These are phyloP conservation scores for Epiblema foenella DNA, from an alignment of 2,888 invertebrate species.

Conservation along the genomic window DNA sequence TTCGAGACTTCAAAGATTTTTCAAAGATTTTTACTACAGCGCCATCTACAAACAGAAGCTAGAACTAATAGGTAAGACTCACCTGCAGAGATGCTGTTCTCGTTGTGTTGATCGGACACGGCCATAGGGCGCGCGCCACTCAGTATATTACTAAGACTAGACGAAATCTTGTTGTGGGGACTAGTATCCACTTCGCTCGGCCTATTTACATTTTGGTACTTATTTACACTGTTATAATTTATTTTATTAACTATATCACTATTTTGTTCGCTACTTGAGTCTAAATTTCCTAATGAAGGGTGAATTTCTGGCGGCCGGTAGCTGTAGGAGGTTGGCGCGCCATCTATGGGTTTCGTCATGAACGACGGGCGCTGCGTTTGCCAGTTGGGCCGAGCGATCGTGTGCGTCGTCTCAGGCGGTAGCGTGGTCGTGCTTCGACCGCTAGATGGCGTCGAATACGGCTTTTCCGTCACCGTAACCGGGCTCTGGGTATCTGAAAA, in stretches of 20 bases:
- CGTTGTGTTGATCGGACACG: conserved; percentile 77
- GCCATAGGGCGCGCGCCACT: conserved; percentile 81
- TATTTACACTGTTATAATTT: conserved; percentile 84
- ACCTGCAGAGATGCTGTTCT: conserved; percentile 81
- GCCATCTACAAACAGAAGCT: conserved; percentile 47
- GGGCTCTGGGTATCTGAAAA: conserved; percentile 70
- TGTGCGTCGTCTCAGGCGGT: conserved; percentile 66
- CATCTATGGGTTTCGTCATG: conserved; percentile 83
- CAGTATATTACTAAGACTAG: conserved; percentile 81
- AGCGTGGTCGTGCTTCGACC: conserved; percentile 60
- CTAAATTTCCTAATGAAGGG: conserved; percentile 78
- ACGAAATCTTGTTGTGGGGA: conserved; percentile 84
- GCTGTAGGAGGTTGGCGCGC: conserved; percentile 74
- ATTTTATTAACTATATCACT: conserved; percentile 85
- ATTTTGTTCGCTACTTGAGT: conserved; percentile 81
- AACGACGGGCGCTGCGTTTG: conserved; percentile 81
- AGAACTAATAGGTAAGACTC: conserved; percentile 48
- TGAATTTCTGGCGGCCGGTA: conserved; percentile 79
- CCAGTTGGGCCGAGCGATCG: conserved; percentile 66
- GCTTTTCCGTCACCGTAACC: conserved; percentile 68
- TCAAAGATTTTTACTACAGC: conserved; percentile 9
- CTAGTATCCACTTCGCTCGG: conserved; percentile 82
- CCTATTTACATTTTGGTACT: conserved; percentile 84
- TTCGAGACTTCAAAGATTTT: neutral
- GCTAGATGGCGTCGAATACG: conserved; percentile 75